phyloP scores from a whole-genome alignment of 2,888 invertebrate species.

The Synanthedon myopaeformis region DNA sequence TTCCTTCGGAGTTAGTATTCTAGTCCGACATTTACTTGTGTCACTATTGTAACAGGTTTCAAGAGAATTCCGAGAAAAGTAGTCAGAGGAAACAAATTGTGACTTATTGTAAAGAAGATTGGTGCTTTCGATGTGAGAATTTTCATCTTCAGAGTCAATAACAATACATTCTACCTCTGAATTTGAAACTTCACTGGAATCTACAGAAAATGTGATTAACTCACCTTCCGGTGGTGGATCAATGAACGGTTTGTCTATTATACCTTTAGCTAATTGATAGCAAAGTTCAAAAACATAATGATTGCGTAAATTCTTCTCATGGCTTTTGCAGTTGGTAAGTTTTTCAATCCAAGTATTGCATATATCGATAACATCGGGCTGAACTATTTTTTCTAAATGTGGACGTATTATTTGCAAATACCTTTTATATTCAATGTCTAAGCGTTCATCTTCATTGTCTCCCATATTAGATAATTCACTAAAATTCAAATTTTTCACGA shows the following conservation, averaged over 20 bases:
- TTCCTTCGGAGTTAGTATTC: slow-evolving; percentile 1
- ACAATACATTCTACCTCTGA: slow-evolving; percentile 37
- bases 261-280: slow-evolving; percentile 47
- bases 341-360: slow-evolving; percentile 55
- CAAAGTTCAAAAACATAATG: slow-evolving; percentile 48
- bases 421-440: slow-evolving; percentile 47
- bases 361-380: slow-evolving; percentile 32
- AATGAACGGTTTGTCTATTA: slow-evolving; percentile 40
- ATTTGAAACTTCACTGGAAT: slow-evolving; percentile 29
- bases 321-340: slow-evolving; percentile 30
- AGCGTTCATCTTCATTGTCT: slow-evolving; percentile 22
- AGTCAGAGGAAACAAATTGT: background rate
- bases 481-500: background rate
- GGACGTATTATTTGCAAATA: slow-evolving; percentile 49
- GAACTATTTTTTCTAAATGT: slow-evolving; percentile 35
- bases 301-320: slow-evolving; percentile 43
- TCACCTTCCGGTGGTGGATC: slow-evolving; percentile 25
- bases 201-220: slow-evolving; percentile 27
- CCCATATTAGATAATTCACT: slow-evolving; percentile 24
- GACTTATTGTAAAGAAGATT: background rate
- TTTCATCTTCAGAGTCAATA: slow-evolving; percentile 24
- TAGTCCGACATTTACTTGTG: background rate
- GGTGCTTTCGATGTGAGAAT: slow-evolving; percentile 5
- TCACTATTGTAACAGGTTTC: background rate
- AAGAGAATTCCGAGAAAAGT: background rate